Percentiles rank a stretch among this genome's conserved stretches.
Conservation (phyloP, 2,113 vertebrate genomes). For the Thomomys bottae region DNA sequence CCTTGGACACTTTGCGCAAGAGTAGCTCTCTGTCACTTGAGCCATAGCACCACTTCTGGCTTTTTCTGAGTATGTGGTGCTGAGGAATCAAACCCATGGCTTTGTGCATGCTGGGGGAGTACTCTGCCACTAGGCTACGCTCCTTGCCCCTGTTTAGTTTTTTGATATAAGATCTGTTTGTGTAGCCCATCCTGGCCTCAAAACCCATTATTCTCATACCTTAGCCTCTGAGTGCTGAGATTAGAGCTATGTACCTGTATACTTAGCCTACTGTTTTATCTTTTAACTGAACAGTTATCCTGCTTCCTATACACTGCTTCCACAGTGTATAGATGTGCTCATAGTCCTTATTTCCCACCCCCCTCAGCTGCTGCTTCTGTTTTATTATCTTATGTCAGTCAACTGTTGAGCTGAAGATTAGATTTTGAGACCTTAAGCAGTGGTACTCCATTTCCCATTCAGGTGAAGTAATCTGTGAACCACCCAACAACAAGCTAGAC, state of each 20-base stretch:
- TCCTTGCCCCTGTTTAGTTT: too few species aligned
- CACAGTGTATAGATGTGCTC: neutral
- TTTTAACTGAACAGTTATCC: neutral
- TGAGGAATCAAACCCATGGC: neutral
- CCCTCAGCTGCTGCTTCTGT: neutral
- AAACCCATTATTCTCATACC: neutral
- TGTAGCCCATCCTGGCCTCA: neutral
- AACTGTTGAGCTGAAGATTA: neutral
- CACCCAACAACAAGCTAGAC: conserved; percentile 98
- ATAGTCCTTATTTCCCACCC: neutral
- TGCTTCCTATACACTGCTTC: neutral
- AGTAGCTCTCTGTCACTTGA: too few species aligned
- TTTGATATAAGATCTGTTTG: neutral
- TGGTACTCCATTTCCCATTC: neutral
- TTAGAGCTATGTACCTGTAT: neutral
- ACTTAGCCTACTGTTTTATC: neutral
- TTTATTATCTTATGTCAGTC: too few species aligned
- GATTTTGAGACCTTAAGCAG: neutral
- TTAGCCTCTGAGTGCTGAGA: neutral
- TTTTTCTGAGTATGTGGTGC: neutral
- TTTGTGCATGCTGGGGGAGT: too few species aligned
- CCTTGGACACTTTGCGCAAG: too few species aligned
- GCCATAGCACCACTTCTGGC: too few species aligned
- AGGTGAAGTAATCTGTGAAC: conserved; percentile 96
- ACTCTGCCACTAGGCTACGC: too few species aligned